A percentile compares a stretch with the other conserved stretches of the same genome.
These are phyloP conservation scores for Falco berigora DNA, from an alignment of 2,797 vertebrate genomes.

Conservation along the genomic window DNA sequence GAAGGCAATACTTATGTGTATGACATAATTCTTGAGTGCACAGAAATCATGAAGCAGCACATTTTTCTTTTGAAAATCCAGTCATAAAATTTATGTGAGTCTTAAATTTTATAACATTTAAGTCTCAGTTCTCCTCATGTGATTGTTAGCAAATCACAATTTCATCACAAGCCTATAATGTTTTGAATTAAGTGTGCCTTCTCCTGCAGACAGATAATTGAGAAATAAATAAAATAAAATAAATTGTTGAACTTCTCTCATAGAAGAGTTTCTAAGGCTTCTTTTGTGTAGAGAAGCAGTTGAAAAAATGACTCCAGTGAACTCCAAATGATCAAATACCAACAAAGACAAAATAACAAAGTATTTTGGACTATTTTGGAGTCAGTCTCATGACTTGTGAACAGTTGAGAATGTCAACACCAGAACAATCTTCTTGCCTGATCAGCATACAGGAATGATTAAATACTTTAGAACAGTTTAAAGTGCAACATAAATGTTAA, in stretches of 20 bases:
- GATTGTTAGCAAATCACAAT: neutral
- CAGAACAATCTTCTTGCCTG: neutral
- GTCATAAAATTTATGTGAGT: neutral
- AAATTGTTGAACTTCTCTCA: neutral
- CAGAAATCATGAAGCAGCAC: neutral
- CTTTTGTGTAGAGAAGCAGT: neutral
- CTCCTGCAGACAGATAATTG: neutral
- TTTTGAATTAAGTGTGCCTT: neutral
- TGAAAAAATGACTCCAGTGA: neutral
- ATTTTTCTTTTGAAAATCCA: neutral
- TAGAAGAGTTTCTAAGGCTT: neutral
- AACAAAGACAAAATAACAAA: neutral
- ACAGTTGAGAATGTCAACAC: neutral
- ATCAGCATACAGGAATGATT: neutral
- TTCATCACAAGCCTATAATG: neutral
- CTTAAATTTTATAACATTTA: neutral
- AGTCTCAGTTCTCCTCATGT: neutral
- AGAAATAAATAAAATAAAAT: neutral
- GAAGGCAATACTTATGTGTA: neutral
- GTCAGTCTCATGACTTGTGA: neutral
- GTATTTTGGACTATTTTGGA: neutral
- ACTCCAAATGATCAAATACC: neutral
- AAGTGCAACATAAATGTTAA: neutral
- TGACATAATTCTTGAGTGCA: neutral
- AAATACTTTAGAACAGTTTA: neutral